Percentiles rank a stretch among this genome's conserved stretches.
Conservation (phyloP, 2,797 vertebrate genomes). For the Oreonectes daqikongensis region DNA sequence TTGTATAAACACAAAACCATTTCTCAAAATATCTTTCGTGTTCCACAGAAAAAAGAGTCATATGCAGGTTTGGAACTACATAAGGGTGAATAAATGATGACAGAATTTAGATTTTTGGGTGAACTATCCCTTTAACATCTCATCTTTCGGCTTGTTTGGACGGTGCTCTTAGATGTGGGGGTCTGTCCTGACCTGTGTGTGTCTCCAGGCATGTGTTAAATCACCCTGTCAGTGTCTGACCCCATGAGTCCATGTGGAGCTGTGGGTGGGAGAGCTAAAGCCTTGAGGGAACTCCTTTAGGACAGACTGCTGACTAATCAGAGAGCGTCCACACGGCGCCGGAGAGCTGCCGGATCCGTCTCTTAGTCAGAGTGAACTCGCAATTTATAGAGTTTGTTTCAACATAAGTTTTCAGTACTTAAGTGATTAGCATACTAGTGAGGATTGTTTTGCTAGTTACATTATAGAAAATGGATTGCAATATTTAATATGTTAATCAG, state of each 20-base stretch:
- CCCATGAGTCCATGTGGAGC: slow-evolving; percentile 40
- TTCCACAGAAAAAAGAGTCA: no score
- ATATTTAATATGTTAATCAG: not conserved
- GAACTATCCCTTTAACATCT: not conserved
- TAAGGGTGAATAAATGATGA: no score
- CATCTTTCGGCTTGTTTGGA: slow-evolving; percentile 3
- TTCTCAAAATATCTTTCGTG: no score
- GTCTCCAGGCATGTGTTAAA: slow-evolving; percentile 48
- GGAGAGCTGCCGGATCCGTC: slow-evolving; percentile 40
- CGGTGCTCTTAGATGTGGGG: slow-evolving; percentile 1
- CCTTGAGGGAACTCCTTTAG: slow-evolving; percentile 46
- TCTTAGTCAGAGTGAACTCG: slow-evolving; percentile 29
- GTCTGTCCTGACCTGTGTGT: slow-evolving; percentile 46
- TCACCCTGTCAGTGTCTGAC: slow-evolving; percentile 33
- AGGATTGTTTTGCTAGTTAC: not conserved
- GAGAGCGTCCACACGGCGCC: slow-evolving; percentile 36
- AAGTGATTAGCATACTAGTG: not conserved
- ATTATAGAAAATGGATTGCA: not conserved
- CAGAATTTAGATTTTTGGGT: not conserved
- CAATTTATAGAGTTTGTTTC: slow-evolving; percentile 46
- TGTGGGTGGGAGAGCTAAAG: slow-evolving; percentile 53
- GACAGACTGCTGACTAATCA: slow-evolving; percentile 60
- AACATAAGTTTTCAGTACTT: not conserved
- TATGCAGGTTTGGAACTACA: no score
- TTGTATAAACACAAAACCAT: no score